Evolutionary conservation across 2,888 invertebrate species (phyloP), one percentile per base, ranked within the genome.

Genomic region (Lasius platythorax): DNA sequence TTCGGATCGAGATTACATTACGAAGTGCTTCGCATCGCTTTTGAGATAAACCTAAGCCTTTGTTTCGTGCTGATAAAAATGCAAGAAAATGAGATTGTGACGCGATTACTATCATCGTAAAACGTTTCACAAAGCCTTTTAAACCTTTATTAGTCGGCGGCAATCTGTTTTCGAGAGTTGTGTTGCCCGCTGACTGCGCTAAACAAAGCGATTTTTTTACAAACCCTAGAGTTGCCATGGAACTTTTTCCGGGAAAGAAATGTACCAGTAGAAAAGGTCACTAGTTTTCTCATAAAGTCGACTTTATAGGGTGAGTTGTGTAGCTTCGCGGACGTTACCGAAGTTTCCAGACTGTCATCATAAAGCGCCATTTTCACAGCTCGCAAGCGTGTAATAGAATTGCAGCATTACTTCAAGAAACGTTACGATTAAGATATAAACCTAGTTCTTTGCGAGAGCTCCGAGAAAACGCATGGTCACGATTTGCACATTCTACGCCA

Each of bases 331-430:
- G 85, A 87, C 78, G 88, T 84, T 79, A 78, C 85, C 88, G n/a
- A 91, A 90, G 87, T 90, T 90, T 89, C 87, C 85, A 88, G 91
- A 90, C 91, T 91, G 85, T 87, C 88, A 85, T 90, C 91, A 87
- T 90, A 90, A 90, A 90, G 83, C 84, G 85, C 86, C 85, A 87
- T 88, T 90, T 86, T 89, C 91, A 85, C 88, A 84, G 85, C 83
- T 83, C 84, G 70, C 83, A 79, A 87, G 89, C 83, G 83, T 83
- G 84, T 91, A 88, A 91, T 90, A 90, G 89, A 89, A 90, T 90
- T 85, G 87, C 84, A 82, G 83, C 83, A 76, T 53, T 87, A 87
- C 82, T 84, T 28, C 74, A 82, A 61, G 78, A 72, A 89, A 85
- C 83, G 83, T 91, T 86, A 87, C 88, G 86, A 88, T 91, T 89